Evolutionary conservation across 2,888 invertebrate genomes (phyloP).

Genomic region (Sinohyriopsis cumingii): DNA sequence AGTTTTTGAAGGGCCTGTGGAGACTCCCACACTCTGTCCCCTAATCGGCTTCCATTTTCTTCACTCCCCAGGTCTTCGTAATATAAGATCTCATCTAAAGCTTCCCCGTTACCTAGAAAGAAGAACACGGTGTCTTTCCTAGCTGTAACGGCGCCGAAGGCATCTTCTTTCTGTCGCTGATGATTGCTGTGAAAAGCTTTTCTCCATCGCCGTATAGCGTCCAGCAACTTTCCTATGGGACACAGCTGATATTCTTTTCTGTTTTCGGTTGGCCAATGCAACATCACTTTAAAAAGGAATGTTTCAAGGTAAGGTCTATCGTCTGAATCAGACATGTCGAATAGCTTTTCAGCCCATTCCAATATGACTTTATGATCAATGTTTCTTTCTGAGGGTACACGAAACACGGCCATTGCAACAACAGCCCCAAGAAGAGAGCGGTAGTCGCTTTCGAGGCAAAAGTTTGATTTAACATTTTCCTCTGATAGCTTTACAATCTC

Average conservation of each 20-base stretch:
- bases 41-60: conserved; percentile 13
- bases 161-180: conserved; percentile 35
- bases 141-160: conserved; percentile 16
- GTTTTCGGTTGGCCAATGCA: conserved; percentile 40
- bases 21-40: conserved; percentile 37
- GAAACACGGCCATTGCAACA: conserved; percentile 7
- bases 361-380: conserved; percentile 22
- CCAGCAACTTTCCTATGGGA: conserved; percentile 21
- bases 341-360: conserved; percentile 29
- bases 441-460: conserved; percentile 31
- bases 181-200: conserved; percentile 43
- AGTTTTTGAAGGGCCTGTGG: conserved; percentile 29
- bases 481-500: conserved; percentile 3
- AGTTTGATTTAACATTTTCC: conserved; percentile 25
- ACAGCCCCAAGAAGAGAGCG: conserved; percentile 26
- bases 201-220: conserved; percentile 36
- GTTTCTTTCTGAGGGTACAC: too few species aligned
- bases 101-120: conserved; percentile 44
- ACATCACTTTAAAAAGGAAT: conserved; percentile 37
- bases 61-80: conserved; percentile 28
- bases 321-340: conserved; percentile 18
- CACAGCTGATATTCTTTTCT: conserved; percentile 17
- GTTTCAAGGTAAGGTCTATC: conserved; percentile 29
- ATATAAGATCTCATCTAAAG: conserved; percentile 27
- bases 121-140: conserved; percentile 49